Evolutionary conservation across 1,140 invertebrate genomes (phyloP).

Genomic region (Cotesia chilonis): DNA sequence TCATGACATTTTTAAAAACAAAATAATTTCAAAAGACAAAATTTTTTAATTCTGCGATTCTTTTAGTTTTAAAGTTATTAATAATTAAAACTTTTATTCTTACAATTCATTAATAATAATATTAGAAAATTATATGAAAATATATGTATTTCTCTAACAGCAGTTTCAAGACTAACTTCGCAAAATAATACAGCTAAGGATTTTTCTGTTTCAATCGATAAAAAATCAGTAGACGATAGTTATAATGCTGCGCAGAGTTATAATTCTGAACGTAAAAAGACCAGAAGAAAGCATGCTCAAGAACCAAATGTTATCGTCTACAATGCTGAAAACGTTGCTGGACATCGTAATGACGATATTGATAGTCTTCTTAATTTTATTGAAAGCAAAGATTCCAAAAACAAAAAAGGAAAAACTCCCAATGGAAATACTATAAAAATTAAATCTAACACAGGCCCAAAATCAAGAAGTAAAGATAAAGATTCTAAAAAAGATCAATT

Average conservation of each 20-base stretch:
- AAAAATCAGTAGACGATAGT: conserved; percentile 75
- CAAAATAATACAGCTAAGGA: conserved; percentile 55
- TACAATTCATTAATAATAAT: background rate
- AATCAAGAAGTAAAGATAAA: conserved; percentile 59
- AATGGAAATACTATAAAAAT: conserved; percentile 53
- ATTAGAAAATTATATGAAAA: background rate
- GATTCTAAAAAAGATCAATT: conserved; percentile 62
- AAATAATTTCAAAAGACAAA: too few species aligned
- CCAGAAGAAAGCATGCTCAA: conserved; percentile 66
- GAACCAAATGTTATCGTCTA: conserved; percentile 73
- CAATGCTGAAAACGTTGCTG: conserved; percentile 71
- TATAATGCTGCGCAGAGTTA: conserved; percentile 71
- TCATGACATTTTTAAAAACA: too few species aligned
- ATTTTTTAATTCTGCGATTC: too few species aligned
- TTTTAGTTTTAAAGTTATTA: too few species aligned
- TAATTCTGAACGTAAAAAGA: conserved; percentile 63
- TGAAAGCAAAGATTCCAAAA: conserved; percentile 62
- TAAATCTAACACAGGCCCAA: conserved; percentile 56
- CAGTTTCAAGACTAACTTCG: conserved; percentile 52
- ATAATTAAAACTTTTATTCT: too few species aligned
- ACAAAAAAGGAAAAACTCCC: conserved; percentile 58
- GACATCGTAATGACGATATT: conserved; percentile 72
- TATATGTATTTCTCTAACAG: conserved; percentile 34
- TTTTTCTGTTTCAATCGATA: conserved; percentile 51
- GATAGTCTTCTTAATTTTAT: conserved; percentile 67